phyloP scores from a whole-genome alignment of 2,797 vertebrate species.

The Emydoidea blandingii region DNA sequence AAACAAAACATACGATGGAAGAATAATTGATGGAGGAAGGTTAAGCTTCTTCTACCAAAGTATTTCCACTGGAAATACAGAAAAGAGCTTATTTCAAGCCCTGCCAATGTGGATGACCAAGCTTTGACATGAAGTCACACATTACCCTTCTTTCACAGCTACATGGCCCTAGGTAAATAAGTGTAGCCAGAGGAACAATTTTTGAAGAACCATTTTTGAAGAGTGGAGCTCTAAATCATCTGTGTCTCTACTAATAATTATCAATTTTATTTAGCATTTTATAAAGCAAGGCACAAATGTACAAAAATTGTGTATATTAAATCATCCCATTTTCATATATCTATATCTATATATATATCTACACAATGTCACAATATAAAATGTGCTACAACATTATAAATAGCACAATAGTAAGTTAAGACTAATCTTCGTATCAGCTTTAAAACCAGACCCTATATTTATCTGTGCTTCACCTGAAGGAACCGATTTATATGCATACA shows the following conservation, averaged over 20 bases:
- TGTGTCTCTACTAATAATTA: slow-evolving; percentile 64
- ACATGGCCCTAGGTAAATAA: background rate
- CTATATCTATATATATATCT: background rate
- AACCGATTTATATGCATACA: slow-evolving; percentile 52
- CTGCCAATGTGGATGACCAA: background rate
- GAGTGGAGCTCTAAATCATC: slow-evolving; percentile 49
- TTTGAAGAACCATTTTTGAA: slow-evolving; percentile 49
- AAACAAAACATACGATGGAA: background rate
- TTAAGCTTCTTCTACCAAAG: background rate
- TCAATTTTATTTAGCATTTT: slow-evolving; percentile 58
- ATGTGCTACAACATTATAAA: slow-evolving; percentile 51
- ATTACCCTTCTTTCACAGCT: slow-evolving; percentile 26
- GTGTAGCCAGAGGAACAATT: slow-evolving; percentile 54
- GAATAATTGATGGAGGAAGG: background rate
- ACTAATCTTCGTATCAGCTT: slow-evolving; percentile 54
- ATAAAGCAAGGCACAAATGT: slow-evolving; percentile 77
- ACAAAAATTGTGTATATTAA: slow-evolving; percentile 60
- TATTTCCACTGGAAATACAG: background rate
- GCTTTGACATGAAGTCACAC: background rate
- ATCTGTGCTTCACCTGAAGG: slow-evolving; percentile 68
- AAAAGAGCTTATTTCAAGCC: slow-evolving; percentile 12
- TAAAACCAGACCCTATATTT: slow-evolving; percentile 57
- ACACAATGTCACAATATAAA: slow-evolving; percentile 46
- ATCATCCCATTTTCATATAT: slow-evolving; percentile 45
- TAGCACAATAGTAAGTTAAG: slow-evolving; percentile 59